Evolutionary conservation across 2,797 vertebrate species (phyloP), one percentile per base, ranked within the genome.

Genomic region (Dendrocincla fuliginosa): DNA sequence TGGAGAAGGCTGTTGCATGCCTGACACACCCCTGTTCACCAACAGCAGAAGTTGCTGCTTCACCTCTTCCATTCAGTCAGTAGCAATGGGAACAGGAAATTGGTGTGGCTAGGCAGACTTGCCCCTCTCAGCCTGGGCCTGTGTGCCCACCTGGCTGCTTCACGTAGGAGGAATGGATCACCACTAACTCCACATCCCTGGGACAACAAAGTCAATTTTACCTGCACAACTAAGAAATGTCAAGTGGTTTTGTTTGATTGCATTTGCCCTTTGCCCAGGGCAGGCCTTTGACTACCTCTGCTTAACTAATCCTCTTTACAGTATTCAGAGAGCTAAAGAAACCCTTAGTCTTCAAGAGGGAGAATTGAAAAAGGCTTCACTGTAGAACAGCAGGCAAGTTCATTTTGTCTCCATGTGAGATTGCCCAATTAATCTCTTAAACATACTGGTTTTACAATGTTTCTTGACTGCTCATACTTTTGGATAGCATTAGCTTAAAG

Each of bases 241-340:
- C 90, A 95, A 74, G 41, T 39, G 50, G 39, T 52, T 81, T 89
- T 56, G 18, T 68, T 59, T 88, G 57, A 65, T 84, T 94, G 1
- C 2, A 28, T 59, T 88, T 95, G 77, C 35, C 84, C 80, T 95
- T 95, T 95, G 76, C 89, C 83, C 69, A 65, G 61, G 81, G 87
- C 87, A 83, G 60, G 68, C 4, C 53, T 94, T 63, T 90, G 82
- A 86, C 87, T 81, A 39, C 39, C 55, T 92, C 50, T 81, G 55
- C 30, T 84, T 96, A 90, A 95, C 91, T 87, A 91, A 95, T 94
- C 59, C 67, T 88, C 74, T 88, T 73, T 47, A 46, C 16, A 70
- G 30, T 79, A 90, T 95, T 88, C 74, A 75, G 71, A 53, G 55
- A 69, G 30, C 80, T 82, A 49, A 87, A 95, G 76, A 44, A 94